Percentiles rank a stretch among this genome's conserved stretches.
Evolutionary conservation across 1,140 invertebrate species (phyloP).

Genomic region (Notospermus geniculatus): DNA sequence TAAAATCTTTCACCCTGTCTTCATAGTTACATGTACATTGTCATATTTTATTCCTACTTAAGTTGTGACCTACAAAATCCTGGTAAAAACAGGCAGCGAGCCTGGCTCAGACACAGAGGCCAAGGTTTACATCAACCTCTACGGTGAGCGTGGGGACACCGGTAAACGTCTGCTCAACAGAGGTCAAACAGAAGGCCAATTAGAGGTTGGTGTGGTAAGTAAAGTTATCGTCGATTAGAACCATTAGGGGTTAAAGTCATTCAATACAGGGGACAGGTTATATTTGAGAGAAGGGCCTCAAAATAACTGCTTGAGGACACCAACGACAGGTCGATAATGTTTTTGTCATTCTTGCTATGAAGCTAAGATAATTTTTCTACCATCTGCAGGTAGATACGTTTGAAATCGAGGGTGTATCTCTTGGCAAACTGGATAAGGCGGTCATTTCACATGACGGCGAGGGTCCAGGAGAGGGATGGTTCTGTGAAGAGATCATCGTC

Average conservation of each 20-base stretch:
- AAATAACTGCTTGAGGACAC: too few relatives aligned
- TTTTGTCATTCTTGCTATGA: too few relatives aligned
- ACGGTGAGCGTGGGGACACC: constrained; percentile 43
- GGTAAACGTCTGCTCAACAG: constrained; percentile 35
- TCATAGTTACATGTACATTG: too few relatives aligned
- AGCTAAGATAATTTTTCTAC: not conserved
- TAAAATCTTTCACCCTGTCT: too few relatives aligned
- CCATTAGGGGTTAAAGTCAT: too few relatives aligned
- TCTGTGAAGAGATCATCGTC: constrained; percentile 37
- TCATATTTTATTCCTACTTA: constrained; percentile 17
- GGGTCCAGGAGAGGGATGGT: constrained; percentile 39
- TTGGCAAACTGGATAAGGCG: constrained; percentile 10
- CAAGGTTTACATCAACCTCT: constrained; percentile 42
- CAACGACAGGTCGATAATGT: too few relatives aligned
- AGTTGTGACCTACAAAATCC: constrained; percentile 47
- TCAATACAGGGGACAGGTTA: too few relatives aligned
- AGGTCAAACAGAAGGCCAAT: too few relatives aligned
- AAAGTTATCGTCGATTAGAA: too few relatives aligned
- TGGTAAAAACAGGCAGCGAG: constrained; percentile 43
- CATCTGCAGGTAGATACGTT: constrained; percentile 25
- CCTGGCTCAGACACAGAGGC: constrained; percentile 42
- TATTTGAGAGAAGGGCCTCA: too few relatives aligned
- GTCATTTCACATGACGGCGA: constrained; percentile 13
- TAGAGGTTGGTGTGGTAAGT: too few relatives aligned
- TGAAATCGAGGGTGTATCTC: constrained; percentile 16